Base-by-base conservation (phyloP, 2,888 invertebrate genomes). In the Amiota communis region DNA sequence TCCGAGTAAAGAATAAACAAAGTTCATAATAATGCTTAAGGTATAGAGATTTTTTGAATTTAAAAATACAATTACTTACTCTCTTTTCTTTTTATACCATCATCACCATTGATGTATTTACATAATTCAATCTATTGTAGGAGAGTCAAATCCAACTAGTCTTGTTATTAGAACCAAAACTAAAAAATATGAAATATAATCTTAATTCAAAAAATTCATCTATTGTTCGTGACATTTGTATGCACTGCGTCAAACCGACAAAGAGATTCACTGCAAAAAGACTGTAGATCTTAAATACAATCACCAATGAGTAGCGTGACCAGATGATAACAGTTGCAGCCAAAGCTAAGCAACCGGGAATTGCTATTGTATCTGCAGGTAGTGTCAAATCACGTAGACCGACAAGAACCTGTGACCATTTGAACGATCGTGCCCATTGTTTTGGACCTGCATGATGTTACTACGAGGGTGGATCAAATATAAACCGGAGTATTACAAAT, bases 241-340 rank as follows among this genome's bases (percentile, higher is more conserved):
- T 95, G 0, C 95, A 76, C 80, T 96, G 97, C 4, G 97, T 98
- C 2, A 92, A 82, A 2, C 95, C 98, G n/a, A 99, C 97, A 90
- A 99, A 99, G 8, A 98, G 92, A 90, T 99, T 99, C 9, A 99
- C 99, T 80, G 96, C 94, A 88, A 98, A 97, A 9, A 99, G 92
- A 83, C 95, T 95, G 90, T 95, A 98, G 90, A 99, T 99, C 91
- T 97, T 98, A 0, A 99, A 99, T 82, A 94, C 97, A 86, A 99
- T 99, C 36, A 98, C 98, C 77, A 99, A 90, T 0, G 99, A 98
- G 89, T 99, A 94, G 77, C 99, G 93, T 11, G 98, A 96, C 99
- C 99, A 99, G 82, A 99, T 95, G 46, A 95, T 83, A 47, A 98
- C 98, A 20, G 98, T 98, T 3, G 95, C 94, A 15, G 95, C 94